These are phyloP conservation scores for Struthidea cinerea DNA, from an alignment of 2,113 vertebrate genomes.

Conservation along the genomic window DNA sequence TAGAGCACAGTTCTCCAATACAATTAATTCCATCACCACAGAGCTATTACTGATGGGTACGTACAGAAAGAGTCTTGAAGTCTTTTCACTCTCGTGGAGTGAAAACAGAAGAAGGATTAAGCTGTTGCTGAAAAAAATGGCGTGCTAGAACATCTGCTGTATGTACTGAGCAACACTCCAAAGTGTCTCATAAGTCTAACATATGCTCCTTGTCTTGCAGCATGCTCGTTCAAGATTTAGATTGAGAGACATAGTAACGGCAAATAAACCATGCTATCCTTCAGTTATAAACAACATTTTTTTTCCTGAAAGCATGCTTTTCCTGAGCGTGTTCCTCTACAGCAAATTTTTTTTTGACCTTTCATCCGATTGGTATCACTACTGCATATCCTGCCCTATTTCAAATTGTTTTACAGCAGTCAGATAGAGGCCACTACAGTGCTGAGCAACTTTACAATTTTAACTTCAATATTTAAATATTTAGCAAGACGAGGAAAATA, in stretches of 20 bases:
- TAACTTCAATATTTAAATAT: neutral
- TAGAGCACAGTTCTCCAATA: neutral
- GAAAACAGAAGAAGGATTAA: neutral
- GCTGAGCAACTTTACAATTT: neutral
- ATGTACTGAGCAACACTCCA: neutral
- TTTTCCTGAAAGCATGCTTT: neutral
- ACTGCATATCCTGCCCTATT: neutral
- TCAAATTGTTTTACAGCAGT: neutral
- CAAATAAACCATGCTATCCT: neutral
- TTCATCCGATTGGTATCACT: neutral
- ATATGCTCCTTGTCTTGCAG: conserved; percentile 4
- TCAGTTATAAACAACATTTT: neutral
- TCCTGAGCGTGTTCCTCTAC: neutral
- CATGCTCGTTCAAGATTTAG: neutral
- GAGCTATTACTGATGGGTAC: neutral
- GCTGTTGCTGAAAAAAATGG: neutral
- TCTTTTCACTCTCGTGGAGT: neutral
- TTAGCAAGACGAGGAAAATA: neutral
- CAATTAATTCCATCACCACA: neutral
- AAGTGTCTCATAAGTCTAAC: conserved; percentile 49
- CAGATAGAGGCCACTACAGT: neutral
- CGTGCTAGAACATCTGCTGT: conserved; percentile 10
- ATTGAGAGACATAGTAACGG: neutral
- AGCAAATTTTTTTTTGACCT: conserved; percentile 1
- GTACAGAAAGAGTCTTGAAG: neutral